Evolutionary conservation across 2,797 vertebrate species (phyloP), one percentile per base, ranked within the genome.

Genomic region (Cuculus canorus): DNA sequence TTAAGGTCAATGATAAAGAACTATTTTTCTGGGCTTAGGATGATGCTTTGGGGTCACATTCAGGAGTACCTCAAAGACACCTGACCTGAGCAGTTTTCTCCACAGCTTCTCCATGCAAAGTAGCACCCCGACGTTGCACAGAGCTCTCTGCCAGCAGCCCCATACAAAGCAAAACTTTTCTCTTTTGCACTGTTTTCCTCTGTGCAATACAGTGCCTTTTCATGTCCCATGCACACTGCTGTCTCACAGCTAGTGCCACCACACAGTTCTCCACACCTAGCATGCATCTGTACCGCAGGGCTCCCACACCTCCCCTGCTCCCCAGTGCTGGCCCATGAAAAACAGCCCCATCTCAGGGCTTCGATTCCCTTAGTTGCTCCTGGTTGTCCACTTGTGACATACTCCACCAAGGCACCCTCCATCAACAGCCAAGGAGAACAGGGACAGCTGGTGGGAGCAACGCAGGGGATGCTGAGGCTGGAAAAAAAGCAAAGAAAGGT

Each of bases 261-360:
- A 23, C 70, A 21, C 2, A 1, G 41, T 25, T 77, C 56, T 59
- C 25, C 60, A 28, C 35, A 9, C 24, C 30, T 4, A 10, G 2
- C 11, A 5, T 0, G 7, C 4, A 1, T 3, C 65, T 13, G 75
- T 35, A 17, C 63, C 9, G 0, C 39, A 4, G 28, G 24, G 68
- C 25, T 50, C 39, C 69, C 48, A n/a, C 27, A 22, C 12, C 45
- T 76, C 23, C 81, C 45, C 6, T n/a, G 48, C 84, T 68, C 30
- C 45, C 50, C 27, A 4, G 54, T 4, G n/a, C 45, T 54, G 43
- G 50, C 59, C 53, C 47, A 1, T 1, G 10, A 14, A 37, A 52
- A 9, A 12, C 64, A 39, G 48, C 45, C 48, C 60, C 27, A 11
- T 0, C 53, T 27, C 37, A 25, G 43, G 30, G 37, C 25, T 50